A percentile compares a stretch with the other conserved stretches of the same genome.
phyloP scores from a whole-genome alignment of 2,888 invertebrate species.

The Selenia dentaria region DNA sequence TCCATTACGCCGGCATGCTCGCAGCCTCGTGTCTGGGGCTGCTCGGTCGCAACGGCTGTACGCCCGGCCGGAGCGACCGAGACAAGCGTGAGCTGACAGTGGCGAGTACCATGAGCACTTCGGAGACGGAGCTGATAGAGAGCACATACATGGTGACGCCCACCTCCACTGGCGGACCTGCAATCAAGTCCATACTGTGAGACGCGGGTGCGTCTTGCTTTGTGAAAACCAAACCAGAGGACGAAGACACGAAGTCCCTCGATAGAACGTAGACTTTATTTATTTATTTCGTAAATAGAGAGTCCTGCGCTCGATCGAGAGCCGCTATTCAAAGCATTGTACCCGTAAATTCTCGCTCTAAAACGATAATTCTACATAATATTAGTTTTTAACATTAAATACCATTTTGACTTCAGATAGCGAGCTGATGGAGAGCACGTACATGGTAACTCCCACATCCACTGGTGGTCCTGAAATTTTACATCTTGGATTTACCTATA shows the following conservation, averaged over 20 bases:
- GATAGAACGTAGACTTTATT: constrained; percentile 43
- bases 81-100: constrained; percentile 78
- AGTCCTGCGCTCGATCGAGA: constrained; percentile 54
- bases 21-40: constrained; percentile 83
- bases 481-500: constrained; percentile 50
- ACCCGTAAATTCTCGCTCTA: constrained; percentile 40
- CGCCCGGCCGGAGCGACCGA: constrained; percentile 64
- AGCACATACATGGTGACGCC: constrained; percentile 99
- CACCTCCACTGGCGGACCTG: constrained; percentile 98
- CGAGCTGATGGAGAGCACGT: constrained; percentile 92
- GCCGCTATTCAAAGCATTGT: constrained; percentile 44
- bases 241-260: constrained; percentile 61
- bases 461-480: constrained; percentile 89
- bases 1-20: constrained; percentile 81
- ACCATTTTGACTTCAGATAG: constrained; percentile 94
- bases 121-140: constrained; percentile 98
- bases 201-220: constrained; percentile 63
- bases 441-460: constrained; percentile 92
- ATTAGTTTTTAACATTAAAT: constrained; percentile 64
- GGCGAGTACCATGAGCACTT: constrained; percentile 97
- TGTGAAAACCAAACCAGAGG: constrained; percentile 76
- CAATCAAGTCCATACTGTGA: constrained; percentile 85
- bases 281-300: background rate
- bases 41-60: constrained; percentile 75
- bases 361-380: constrained; percentile 59